A percentile compares a stretch with the other conserved stretches of the same genome.
Conservation (phyloP, 2,113 vertebrate species). For the Pagrus major region DNA sequence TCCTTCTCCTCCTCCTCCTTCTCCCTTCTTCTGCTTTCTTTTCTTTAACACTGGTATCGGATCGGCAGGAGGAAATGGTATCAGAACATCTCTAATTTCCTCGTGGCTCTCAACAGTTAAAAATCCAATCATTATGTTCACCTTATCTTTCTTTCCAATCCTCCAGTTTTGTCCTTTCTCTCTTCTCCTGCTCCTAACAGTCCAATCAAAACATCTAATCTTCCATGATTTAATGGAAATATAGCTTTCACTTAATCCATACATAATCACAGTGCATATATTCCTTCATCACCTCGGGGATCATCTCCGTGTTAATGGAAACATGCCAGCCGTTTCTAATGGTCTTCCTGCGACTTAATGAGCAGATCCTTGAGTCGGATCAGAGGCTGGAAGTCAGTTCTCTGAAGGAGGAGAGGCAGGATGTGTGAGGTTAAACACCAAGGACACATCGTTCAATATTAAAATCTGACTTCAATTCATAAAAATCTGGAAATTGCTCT, state of each 20-base stretch:
- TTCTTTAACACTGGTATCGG: too few species aligned
- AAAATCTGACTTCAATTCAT: neutral
- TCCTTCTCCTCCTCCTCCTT: too few species aligned
- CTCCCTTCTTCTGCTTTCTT: too few species aligned
- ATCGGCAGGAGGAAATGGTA: too few species aligned
- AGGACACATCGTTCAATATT: neutral
- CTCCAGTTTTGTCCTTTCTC: neutral
- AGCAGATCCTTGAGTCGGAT: constrained; percentile 4
- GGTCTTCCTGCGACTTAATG: constrained; percentile 7
- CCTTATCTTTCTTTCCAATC: neutral
- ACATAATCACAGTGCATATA: neutral
- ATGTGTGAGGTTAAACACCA: neutral
- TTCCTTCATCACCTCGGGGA: neutral
- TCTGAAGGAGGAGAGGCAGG: constrained; percentile 12
- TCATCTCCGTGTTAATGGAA: constrained; percentile 6
- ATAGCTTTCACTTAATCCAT: neutral
- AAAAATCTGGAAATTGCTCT: neutral
- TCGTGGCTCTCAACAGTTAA: neutral
- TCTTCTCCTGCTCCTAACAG: neutral
- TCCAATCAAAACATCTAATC: constrained; percentile 20
- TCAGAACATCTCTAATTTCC: too few species aligned
- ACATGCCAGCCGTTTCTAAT: neutral
- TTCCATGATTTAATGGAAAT: constrained; percentile 21
- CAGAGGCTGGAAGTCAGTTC: neutral
- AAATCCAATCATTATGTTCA: neutral